Conservation (phyloP, 1,140 invertebrate genomes). For the Hyles vespertilio region DNA sequence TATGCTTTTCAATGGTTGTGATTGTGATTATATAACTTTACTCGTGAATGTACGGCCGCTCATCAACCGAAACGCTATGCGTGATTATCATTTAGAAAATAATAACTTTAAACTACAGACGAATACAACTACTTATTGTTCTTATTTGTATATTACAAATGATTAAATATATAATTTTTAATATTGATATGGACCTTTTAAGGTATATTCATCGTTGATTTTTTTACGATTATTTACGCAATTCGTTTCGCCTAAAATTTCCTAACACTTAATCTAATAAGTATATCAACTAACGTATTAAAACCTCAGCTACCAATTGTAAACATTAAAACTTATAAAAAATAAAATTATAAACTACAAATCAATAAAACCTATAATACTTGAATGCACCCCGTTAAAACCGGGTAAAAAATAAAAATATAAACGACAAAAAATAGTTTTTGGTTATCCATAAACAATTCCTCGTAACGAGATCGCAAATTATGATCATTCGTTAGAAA, state of each 20-base stretch:
- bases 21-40: not conserved
- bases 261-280: constrained; percentile 46
- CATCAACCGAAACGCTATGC: constrained; percentile 55
- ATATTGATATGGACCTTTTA: constrained; percentile 74
- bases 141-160: constrained; percentile 61
- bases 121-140: constrained; percentile 72
- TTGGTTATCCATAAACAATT: constrained; percentile 42
- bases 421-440: constrained; percentile 41
- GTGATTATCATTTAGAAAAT: constrained; percentile 28
- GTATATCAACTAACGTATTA: constrained; percentile 52
- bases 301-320: constrained; percentile 49
- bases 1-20: no score
- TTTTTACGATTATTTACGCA: constrained; percentile 30
- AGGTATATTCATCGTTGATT: constrained; percentile 55
- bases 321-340: constrained; percentile 39
- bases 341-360: constrained; percentile 14
- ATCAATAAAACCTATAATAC: constrained; percentile 66
- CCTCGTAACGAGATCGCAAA: constrained; percentile 42
- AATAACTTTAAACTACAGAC: constrained; percentile 38
- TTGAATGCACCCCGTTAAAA: constrained; percentile 64
- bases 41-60: not conserved
- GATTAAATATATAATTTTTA: constrained; percentile 65
- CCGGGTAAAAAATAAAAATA: constrained; percentile 50
- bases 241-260: constrained; percentile 42
- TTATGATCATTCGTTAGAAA: constrained; percentile 31